These are phyloP conservation scores for Ylistrum balloti DNA, from an alignment of 1,140 invertebrate species.

Conservation along the genomic window DNA sequence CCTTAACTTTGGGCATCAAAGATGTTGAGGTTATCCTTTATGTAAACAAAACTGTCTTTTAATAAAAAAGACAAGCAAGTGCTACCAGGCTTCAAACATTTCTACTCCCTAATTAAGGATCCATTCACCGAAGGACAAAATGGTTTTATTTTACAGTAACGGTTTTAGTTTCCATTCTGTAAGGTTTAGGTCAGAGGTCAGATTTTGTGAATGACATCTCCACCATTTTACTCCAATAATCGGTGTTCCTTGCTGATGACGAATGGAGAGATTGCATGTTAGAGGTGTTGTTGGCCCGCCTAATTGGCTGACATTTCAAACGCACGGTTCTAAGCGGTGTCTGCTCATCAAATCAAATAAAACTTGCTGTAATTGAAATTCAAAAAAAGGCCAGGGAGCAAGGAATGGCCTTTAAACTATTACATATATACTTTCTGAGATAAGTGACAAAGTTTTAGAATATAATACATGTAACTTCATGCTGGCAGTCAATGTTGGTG, in stretches of 20 bases:
- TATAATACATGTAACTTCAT: not conserved
- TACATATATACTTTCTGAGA: not conserved
- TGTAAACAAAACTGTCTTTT: not conserved
- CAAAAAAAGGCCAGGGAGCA: not conserved
- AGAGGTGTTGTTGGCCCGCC: not conserved
- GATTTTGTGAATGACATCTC: not conserved
- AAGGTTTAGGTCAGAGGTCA: not conserved
- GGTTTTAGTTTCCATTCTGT: not conserved
- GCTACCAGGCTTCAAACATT: not conserved
- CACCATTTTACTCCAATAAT: not conserved
- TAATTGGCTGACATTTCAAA: slow-evolving; percentile 28
- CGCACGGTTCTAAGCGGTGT: not conserved
- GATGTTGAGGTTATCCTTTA: not conserved
- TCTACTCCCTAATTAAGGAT: not conserved
- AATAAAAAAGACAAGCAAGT: not conserved
- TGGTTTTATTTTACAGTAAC: not conserved
- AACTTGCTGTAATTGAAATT: slow-evolving; percentile 16
- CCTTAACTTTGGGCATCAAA: not conserved
- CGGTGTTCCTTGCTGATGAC: not conserved
- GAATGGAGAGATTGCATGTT: slow-evolving; percentile 8
- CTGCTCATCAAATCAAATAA: slow-evolving; percentile 17
- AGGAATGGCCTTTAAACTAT: not conserved
- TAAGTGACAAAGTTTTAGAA: slow-evolving; percentile 16
- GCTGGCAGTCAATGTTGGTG: not conserved
- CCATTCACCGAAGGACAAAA: not conserved